Evolutionary conservation across 2,888 invertebrate species (phyloP), one percentile per base, ranked within the genome.

Genomic region (Cephus sareptanus): DNA sequence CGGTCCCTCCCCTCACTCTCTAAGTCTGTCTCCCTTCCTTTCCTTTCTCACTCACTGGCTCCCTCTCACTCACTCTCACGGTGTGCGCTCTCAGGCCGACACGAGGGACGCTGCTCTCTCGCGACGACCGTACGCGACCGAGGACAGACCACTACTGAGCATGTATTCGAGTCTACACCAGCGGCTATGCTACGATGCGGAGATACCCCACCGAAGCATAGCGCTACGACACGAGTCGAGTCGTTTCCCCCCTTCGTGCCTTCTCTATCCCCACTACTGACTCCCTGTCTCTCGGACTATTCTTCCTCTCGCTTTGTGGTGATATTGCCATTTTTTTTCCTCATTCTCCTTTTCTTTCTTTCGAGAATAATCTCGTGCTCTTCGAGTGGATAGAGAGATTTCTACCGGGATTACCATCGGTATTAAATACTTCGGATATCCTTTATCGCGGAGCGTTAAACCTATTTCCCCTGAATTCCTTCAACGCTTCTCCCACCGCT

Each of bases 81-180:
- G 9, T 56, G 0, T 56, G 23, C 56, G 1, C 56, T 56, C 56
- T 56, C 3, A 9, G 56, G 56, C 56, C 56, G 56, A 56, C 56
- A 56, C 56, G 56, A 56, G 56, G 56, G 56, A 56, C 56, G 23
- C 56, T 56, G 56, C 56, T 56, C 56, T 56, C 56, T 56, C 56
- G 56, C 56, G 56, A 56, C 71, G 15, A 75, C 80, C 81, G 79
- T 82, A 81, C 85, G 81, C 83, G 76, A 85, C 83, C 86, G 84
- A 87, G 83, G 84, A 84, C 86, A 83, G 87, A 88, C 86, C 86
- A 86, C 88, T 86, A 89, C 88, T 89, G 86, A 88, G 78, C 80
- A 74, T 80, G 80, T 80, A 79, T 56, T 79, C 81, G 82, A 81
- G 79, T 37, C 75, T 76, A 79, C 74, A 79, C 80, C 79, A 71